Evolutionary conservation across 2,888 invertebrate species (phyloP).

Genomic region (Malacosoma neustria): DNA sequence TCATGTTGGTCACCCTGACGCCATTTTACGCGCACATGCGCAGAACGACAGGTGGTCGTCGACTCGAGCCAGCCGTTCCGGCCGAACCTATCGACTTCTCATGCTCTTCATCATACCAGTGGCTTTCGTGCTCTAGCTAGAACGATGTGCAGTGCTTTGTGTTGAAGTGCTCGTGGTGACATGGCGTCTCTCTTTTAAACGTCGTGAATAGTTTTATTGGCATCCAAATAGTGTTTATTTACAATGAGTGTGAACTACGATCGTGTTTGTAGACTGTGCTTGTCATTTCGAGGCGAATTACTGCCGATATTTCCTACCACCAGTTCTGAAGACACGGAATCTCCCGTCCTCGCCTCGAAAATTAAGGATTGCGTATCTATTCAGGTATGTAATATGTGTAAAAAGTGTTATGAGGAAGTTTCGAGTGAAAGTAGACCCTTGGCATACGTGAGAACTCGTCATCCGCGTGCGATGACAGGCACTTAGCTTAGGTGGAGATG

Average conservation of each 20-base stretch:
- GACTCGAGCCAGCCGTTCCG: slow-evolving; percentile 68
- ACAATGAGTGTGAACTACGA: slow-evolving; percentile 72
- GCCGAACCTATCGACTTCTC: slow-evolving; percentile 73
- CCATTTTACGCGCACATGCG: slow-evolving; percentile 73
- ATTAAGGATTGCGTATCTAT: slow-evolving; percentile 79
- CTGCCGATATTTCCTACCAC: slow-evolving; percentile 76
- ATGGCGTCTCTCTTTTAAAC: slow-evolving; percentile 67
- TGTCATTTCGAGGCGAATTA: slow-evolving; percentile 75
- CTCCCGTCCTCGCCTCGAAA: slow-evolving; percentile 75
- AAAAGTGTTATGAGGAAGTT: slow-evolving; percentile 46
- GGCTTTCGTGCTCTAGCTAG: slow-evolving; percentile 71
- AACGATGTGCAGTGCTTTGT: slow-evolving; percentile 72
- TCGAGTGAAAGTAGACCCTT: slow-evolving; percentile 71
- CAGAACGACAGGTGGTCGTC: slow-evolving; percentile 76
- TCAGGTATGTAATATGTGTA: slow-evolving; percentile 73
- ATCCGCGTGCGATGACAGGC: slow-evolving; percentile 69
- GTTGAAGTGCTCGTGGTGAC: slow-evolving; percentile 72
- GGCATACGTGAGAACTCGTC: slow-evolving; percentile 68
- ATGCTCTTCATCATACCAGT: slow-evolving; percentile 76
- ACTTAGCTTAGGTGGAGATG: slow-evolving; percentile 70
- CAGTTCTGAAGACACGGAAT: slow-evolving; percentile 70
- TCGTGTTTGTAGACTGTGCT: slow-evolving; percentile 78
- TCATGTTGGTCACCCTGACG: slow-evolving; percentile 54
- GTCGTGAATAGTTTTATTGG: slow-evolving; percentile 44
- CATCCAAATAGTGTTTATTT: slow-evolving; percentile 58